Conservation (phyloP, 1,140 invertebrate species). For the Drosophila malerkotliana region DNA sequence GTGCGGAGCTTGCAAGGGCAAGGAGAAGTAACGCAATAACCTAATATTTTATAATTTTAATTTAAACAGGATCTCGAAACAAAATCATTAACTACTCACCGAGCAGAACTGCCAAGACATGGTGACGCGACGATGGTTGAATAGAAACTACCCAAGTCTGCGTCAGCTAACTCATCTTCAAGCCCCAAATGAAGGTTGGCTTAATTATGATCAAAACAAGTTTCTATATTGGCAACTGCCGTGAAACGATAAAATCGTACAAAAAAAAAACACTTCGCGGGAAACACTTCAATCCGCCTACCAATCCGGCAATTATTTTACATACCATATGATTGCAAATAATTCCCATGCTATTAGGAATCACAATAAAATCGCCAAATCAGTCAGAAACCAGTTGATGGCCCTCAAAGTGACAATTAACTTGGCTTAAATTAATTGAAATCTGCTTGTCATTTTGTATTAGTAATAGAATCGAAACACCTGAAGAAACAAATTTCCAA, state of each 20-base stretch:
- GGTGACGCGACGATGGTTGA: conserved; percentile 36
- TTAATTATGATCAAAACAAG: conserved; percentile 48
- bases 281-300: conserved; percentile 24
- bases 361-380: conserved; percentile 25
- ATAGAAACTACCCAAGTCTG: conserved; percentile 26
- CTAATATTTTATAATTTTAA: conserved; percentile 3
- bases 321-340: conserved; percentile 5
- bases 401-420: conserved; percentile 36
- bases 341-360: conserved; percentile 21
- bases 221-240: conserved; percentile 31
- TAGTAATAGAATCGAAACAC: conserved; percentile 10
- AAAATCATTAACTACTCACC: conserved; percentile 8
- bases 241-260: conserved; percentile 1
- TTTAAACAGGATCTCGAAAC: not conserved
- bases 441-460: conserved; percentile 10
- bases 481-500: conserved; percentile 6
- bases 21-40: conserved; percentile 28
- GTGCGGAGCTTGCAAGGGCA: not conserved
- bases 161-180: conserved; percentile 11
- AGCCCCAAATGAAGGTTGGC: conserved; percentile 21
- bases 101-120: conserved; percentile 22
- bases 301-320: conserved; percentile 12
- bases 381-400: conserved; percentile 20
- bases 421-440: conserved; percentile 21
- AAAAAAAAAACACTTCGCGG: not conserved